These are phyloP conservation scores for Cephus pulcher DNA, from an alignment of 2,888 invertebrate species.

Conservation along the genomic window DNA sequence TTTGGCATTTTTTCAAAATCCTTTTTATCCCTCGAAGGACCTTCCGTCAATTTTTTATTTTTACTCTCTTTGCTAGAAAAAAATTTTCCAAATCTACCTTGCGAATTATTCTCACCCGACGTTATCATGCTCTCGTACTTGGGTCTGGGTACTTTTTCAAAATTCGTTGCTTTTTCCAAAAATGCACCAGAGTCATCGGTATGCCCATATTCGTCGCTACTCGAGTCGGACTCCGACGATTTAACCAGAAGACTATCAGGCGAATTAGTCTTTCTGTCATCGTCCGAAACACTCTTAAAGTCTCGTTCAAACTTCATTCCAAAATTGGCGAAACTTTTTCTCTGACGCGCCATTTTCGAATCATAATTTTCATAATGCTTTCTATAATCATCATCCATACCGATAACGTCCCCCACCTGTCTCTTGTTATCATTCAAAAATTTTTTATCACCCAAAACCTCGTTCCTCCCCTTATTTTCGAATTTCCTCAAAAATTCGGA, in stretches of 20 bases:
- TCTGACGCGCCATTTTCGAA: slow-evolving; percentile 15
- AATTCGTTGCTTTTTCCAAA: slow-evolving; percentile 67
- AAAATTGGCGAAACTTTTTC: slow-evolving; percentile 10
- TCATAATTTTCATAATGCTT: slow-evolving; percentile 54
- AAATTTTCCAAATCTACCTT: slow-evolving; percentile 5
- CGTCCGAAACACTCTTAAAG: slow-evolving; percentile 53
- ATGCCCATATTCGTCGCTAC: slow-evolving; percentile 70
- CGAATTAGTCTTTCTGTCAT: slow-evolving; percentile 63
- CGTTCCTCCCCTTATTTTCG: slow-evolving; percentile 37
- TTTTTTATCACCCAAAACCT: slow-evolving; percentile 8
- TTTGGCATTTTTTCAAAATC: slow-evolving; percentile 48
- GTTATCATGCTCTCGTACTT: slow-evolving; percentile 32
- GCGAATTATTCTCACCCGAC: slow-evolving; percentile 3
- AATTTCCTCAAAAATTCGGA: slow-evolving; percentile 57
- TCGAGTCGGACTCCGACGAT: slow-evolving; percentile 62
- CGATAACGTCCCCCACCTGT: background rate
- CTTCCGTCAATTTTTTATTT: slow-evolving; percentile 49
- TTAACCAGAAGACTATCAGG: slow-evolving; percentile 64
- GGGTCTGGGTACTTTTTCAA: slow-evolving; percentile 39
- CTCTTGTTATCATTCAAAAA: slow-evolving; percentile 1
- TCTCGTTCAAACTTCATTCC: slow-evolving; percentile 14
- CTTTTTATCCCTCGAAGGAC: slow-evolving; percentile 59
- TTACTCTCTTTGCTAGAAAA: background rate
- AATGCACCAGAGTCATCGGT: slow-evolving; percentile 62
- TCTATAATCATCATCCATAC: slow-evolving; percentile 52